phyloP scores from a whole-genome alignment of 2,797 vertebrate genomes.

The Pipistrellus kuhlii region DNA sequence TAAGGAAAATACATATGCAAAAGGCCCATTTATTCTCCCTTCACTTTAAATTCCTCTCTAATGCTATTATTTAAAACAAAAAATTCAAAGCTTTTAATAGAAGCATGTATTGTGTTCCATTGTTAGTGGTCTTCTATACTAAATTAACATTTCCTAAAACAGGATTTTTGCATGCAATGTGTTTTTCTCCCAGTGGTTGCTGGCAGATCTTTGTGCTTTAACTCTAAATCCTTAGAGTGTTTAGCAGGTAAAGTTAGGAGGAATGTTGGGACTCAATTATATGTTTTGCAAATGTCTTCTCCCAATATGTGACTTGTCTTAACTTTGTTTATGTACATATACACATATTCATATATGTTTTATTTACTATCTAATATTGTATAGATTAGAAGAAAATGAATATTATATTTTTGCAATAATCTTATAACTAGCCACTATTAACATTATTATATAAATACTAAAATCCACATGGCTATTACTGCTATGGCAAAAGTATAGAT shows the following conservation, averaged over 20 bases:
- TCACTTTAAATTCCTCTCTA: conserved; percentile 42
- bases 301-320: background rate
- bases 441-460: background rate
- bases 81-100: conserved; percentile 6
- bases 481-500: background rate
- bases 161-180: background rate
- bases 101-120: background rate
- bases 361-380: background rate
- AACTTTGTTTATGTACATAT: background rate
- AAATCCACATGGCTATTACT: conserved; percentile 12
- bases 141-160: conserved; percentile 36
- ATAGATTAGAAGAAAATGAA: conserved; percentile 16
- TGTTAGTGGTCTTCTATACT: background rate
- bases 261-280: background rate
- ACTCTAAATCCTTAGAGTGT: background rate
- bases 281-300: background rate
- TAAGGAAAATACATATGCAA: background rate
- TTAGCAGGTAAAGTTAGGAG: background rate
- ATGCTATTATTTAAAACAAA: conserved; percentile 45
- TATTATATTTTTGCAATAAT: background rate
- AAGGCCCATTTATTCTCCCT: conserved; percentile 36
- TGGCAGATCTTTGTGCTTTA: conserved; percentile 35
- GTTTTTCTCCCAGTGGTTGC: background rate
- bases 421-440: conserved; percentile 21
- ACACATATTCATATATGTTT: background rate